phyloP scores from a whole-genome alignment of 1,140 invertebrate genomes.

The Eumaeus atala region DNA sequence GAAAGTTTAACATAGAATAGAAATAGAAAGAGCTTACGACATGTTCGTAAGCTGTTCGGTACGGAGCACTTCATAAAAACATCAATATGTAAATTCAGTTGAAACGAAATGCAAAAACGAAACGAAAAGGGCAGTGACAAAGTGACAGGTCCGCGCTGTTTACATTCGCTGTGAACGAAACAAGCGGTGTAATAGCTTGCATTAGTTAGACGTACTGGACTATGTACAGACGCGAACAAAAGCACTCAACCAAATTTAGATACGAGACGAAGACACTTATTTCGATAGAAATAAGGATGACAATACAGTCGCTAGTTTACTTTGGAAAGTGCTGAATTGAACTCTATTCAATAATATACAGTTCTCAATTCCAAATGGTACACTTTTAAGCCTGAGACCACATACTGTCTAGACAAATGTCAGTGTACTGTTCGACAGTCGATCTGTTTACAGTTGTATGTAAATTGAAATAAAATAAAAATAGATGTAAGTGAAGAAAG shows the following conservation, averaged over 20 bases:
- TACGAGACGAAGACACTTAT: not conserved
- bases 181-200: constrained; percentile 31
- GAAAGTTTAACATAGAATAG: not conserved
- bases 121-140: constrained; percentile 26
- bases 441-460: constrained; percentile 4
- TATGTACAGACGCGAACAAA: constrained; percentile 9
- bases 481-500: too few species aligned
- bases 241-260: not conserved
- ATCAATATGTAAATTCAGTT: constrained; percentile 4
- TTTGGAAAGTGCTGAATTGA: not conserved
- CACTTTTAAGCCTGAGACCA: constrained; percentile 8
- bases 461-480: too few species aligned
- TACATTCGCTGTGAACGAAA: constrained; percentile 19
- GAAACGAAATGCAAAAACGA: constrained; percentile 16
- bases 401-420: constrained; percentile 7
- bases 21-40: not conserved
- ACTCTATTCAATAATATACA: constrained; percentile 7
- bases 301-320: not conserved
- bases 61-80: constrained; percentile 2
- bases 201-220: constrained; percentile 30
- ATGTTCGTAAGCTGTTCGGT: not conserved
- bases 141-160: constrained; percentile 20
- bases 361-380: constrained; percentile 6
- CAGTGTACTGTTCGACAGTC: constrained; percentile 1
- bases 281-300: not conserved